Conservation (phyloP, 2,888 invertebrate genomes). For the Tenthredo mesomela region DNA sequence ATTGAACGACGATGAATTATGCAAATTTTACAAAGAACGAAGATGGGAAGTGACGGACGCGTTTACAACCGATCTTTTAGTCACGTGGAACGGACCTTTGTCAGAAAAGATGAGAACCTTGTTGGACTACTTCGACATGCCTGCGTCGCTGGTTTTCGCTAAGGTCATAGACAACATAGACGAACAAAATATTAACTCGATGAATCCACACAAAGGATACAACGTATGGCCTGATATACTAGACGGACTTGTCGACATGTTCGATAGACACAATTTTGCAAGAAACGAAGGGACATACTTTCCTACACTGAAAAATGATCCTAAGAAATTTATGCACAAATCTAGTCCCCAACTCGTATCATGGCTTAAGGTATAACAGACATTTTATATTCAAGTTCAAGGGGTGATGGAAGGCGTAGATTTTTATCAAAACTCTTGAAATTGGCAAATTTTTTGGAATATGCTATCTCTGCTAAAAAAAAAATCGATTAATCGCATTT, state of each 20-base stretch:
- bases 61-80: slow-evolving; percentile 80
- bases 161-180: slow-evolving; percentile 84
- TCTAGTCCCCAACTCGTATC: slow-evolving; percentile 79
- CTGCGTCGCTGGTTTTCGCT: slow-evolving; percentile 83
- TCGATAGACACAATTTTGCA: slow-evolving; percentile 80
- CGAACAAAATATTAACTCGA: too few species aligned
- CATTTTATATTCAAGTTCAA: neutral
- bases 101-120: slow-evolving; percentile 82
- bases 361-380: slow-evolving; percentile 79
- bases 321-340: slow-evolving; percentile 81
- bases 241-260: slow-evolving; percentile 82
- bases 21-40: slow-evolving; percentile 79
- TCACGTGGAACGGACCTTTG: slow-evolving; percentile 83
- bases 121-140: slow-evolving; percentile 88
- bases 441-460: too few species aligned
- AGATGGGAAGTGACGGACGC: slow-evolving; percentile 80
- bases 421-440: neutral
- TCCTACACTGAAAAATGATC: slow-evolving; percentile 80
- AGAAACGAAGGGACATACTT: slow-evolving; percentile 83
- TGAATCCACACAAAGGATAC: too few species aligned
- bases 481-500: too few species aligned
- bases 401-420: neutral
- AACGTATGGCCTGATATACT: slow-evolving; percentile 84
- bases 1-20: slow-evolving; percentile 80
- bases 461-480: too few species aligned